These are phyloP conservation scores for Drosophila punjabiensis DNA, from an alignment of 1,140 invertebrate species.

Conservation along the genomic window DNA sequence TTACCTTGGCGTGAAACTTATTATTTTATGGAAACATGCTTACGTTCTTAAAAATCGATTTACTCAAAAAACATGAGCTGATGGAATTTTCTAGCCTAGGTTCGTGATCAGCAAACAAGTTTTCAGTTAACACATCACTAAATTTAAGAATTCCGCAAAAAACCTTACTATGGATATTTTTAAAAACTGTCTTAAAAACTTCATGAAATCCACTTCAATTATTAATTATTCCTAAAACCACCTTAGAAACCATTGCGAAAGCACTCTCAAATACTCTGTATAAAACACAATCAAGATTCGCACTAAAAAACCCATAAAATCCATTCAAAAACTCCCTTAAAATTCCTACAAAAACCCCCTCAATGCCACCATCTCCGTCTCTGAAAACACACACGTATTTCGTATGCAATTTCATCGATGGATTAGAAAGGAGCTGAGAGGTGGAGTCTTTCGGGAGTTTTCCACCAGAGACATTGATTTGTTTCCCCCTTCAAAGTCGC, in stretches of 20 bases:
- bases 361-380: not conserved
- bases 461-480: slow-evolving; percentile 59
- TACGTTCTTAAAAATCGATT: not conserved
- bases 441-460: not conserved
- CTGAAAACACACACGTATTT: slow-evolving; percentile 7
- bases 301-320: too few relatives aligned
- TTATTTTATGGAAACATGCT: not conserved
- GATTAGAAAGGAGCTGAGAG: slow-evolving; percentile 20
- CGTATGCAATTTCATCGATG: slow-evolving; percentile 48
- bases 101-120: not conserved
- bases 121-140: too few relatives aligned
- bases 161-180: too few relatives aligned
- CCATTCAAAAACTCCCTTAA: not conserved
- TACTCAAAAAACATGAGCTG: not conserved
- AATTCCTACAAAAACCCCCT: not conserved
- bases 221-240: not conserved
- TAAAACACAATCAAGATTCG: not conserved
- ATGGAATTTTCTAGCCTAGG: not conserved
- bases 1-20: not conserved
- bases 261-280: not conserved
- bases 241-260: not conserved
- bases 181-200: not conserved
- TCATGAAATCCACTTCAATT: too few relatives aligned
- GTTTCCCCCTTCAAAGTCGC: slow-evolving; percentile 51
- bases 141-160: too few relatives aligned